A percentile compares a stretch with the other conserved stretches of the same genome.
Evolutionary conservation across 1,140 invertebrate genomes (phyloP).

Genomic region (Plectus sambesii): DNA sequence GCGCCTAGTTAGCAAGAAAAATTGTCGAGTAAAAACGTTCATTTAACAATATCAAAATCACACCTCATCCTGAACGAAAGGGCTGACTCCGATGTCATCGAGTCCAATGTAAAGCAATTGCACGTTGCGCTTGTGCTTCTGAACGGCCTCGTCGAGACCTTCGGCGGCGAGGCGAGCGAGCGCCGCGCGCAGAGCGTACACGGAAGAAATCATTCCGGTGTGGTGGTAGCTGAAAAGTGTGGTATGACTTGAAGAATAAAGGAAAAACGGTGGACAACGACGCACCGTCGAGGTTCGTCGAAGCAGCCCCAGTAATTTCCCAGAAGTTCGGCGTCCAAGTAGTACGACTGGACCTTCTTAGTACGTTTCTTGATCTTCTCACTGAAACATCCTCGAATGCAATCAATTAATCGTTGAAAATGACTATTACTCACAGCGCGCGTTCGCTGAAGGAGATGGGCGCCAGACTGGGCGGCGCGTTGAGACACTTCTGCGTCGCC

Average conservation of each 20-base stretch:
- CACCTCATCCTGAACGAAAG: conserved; percentile 59
- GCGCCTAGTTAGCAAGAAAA: no score
- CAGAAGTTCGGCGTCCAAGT: conserved; percentile 61
- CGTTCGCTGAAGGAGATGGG: conserved; percentile 70
- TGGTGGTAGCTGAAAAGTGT: conserved; percentile 65
- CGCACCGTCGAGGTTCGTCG: conserved; percentile 47
- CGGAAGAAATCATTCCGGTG: conserved; percentile 61
- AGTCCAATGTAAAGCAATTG: conserved; percentile 58
- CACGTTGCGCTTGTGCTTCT: conserved; percentile 57
- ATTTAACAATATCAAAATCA: no score
- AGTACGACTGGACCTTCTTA: conserved; percentile 57
- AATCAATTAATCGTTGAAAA: no score
- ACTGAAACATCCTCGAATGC: conserved; percentile 45
- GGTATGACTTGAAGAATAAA: conserved; percentile 1
- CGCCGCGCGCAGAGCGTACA: conserved; percentile 66
- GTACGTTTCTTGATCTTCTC: conserved; percentile 56
- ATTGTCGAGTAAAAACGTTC: no score
- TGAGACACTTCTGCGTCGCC: conserved; percentile 70
- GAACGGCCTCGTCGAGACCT: conserved; percentile 59
- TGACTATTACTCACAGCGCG: conserved; percentile 64
- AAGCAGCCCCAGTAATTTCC: conserved; percentile 70
- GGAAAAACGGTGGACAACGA: no score
- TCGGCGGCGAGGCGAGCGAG: conserved; percentile 61
- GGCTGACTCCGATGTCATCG: conserved; percentile 55
- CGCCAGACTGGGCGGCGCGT: conserved; percentile 65